Base-by-base conservation (phyloP, 2,797 vertebrate species). In the Muraenolepis orangiensis region DNA sequence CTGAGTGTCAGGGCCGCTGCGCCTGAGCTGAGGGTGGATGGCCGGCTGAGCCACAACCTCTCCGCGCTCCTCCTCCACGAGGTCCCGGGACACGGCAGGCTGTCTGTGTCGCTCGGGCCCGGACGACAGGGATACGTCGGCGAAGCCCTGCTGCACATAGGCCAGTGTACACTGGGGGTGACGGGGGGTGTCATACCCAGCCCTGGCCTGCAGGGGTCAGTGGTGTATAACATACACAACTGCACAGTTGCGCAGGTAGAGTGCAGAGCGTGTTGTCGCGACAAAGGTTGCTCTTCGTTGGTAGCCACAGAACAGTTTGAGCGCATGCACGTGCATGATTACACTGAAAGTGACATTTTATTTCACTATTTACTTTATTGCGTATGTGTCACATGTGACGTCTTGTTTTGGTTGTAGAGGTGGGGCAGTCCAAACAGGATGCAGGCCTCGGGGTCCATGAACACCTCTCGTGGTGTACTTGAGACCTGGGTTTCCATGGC, bases 221-320 rank as follows among this genome's bases (percentile, higher is more conserved):
- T 92, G 70, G 40, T 87, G 74, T 78, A 93, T 69, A 81, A 92
- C 86, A 95, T n/a, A n/a, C n/a, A 93, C 83, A 94, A 94, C 84
- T 95, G 94, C 73, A 87, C 90, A 42, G 31, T 73, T 29, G 77
- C 94, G 75, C 90, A 92, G 94, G 95, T 95, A 20, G 29, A 13
- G 38, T 13, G 23, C 46, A 40, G n/a, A n/a, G 23, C 57, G 16
- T 26, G 57, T 26, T 10, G 51, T 61, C 46, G 46, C 20, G 11
- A 5, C 20, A 4, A 57, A 23, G 51, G 51, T 57, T 8, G 51
- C 20, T n/a, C 8, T 57, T 6, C 51, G 7, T 23, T 57, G 20
- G 46, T 6, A 18, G 46, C 40, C 40, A 42, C 14, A 16, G 40
- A 42, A 16, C 46, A 57, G 46, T 57, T 57, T 57, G 51, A 57